A percentile compares a stretch with the other conserved stretches of the same genome.
Conservation (phyloP, 2,888 invertebrate genomes). For the Tanypteryx hageni region DNA sequence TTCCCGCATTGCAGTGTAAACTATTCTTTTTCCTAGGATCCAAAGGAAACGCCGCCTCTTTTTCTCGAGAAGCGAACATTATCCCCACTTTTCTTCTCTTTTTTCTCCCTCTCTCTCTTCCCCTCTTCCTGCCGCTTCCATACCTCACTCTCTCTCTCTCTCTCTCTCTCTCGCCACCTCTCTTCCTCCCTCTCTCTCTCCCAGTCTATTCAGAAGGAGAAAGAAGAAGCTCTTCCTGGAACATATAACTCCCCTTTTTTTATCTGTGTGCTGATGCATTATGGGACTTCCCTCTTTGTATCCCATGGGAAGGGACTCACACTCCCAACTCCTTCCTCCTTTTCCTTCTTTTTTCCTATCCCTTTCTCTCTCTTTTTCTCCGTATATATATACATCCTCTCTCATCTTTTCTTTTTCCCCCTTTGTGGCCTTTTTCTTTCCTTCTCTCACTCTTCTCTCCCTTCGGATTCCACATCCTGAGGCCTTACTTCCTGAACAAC, state of each 20-base stretch:
- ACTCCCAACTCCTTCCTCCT: not conserved
- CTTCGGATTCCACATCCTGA: not conserved
- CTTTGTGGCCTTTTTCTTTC: not conserved
- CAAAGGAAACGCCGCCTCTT: not conserved
- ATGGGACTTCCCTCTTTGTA: conserved; percentile 35
- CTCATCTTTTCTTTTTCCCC: not conserved
- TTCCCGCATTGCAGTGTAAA: conserved; percentile 45
- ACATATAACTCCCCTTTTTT: conserved; percentile 6
- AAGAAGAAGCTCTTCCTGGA: conserved; percentile 33
- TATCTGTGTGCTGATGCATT: conserved; percentile 48
- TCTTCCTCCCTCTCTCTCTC: not conserved
- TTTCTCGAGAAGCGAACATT: not conserved
- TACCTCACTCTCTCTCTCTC: not conserved
- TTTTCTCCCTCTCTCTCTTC: not conserved
- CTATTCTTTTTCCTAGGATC: conserved; percentile 30
- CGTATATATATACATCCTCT: not conserved
- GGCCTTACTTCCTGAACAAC: not conserved
- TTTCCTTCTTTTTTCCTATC: not conserved
- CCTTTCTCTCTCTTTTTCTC: not conserved
- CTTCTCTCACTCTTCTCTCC: not conserved
- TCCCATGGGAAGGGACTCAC: not conserved
- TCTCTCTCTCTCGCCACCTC: not conserved
- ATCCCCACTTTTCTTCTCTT: not conserved
- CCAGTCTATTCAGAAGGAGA: not conserved
- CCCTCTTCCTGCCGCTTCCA: not conserved